Percentiles rank a stretch among this genome's conserved stretches.
Conservation (phyloP, 1,140 invertebrate genomes). For the Anoplolepis gracilipes region DNA sequence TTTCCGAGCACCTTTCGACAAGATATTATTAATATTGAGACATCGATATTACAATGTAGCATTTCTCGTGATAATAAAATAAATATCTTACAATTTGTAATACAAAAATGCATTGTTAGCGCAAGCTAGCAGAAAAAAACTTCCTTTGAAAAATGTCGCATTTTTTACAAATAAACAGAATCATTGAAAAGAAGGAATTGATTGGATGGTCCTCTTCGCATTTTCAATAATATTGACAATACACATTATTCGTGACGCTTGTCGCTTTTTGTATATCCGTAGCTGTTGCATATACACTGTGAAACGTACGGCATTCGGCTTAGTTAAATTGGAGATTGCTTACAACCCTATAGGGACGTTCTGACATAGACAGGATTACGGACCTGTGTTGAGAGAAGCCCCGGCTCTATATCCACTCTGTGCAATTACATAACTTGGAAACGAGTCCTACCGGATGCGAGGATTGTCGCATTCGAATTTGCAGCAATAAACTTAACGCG, state of each 20-base stretch:
- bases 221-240: background rate
- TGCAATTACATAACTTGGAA: constrained; percentile 74
- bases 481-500: background rate
- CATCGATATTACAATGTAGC: background rate
- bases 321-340: constrained; percentile 5
- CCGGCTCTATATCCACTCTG: constrained; percentile 61
- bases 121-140: background rate
- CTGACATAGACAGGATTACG: constrained; percentile 45
- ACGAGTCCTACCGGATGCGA: constrained; percentile 62
- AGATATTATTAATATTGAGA: constrained; percentile 37
- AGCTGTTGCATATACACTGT: background rate
- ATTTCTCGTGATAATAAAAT: constrained; percentile 11
- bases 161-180: background rate
- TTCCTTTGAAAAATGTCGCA: background rate
- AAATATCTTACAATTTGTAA: background rate
- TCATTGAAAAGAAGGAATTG: background rate
- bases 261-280: background rate
- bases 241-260: background rate
- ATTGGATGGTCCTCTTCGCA: background rate
- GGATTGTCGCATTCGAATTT: background rate
- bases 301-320: background rate
- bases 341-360: constrained; percentile 11
- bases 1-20: background rate
- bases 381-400: constrained; percentile 13
- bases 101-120: background rate